These are phyloP conservation scores for Jaculus jaculus DNA, from an alignment of 2,113 vertebrate genomes.

Conservation along the genomic window DNA sequence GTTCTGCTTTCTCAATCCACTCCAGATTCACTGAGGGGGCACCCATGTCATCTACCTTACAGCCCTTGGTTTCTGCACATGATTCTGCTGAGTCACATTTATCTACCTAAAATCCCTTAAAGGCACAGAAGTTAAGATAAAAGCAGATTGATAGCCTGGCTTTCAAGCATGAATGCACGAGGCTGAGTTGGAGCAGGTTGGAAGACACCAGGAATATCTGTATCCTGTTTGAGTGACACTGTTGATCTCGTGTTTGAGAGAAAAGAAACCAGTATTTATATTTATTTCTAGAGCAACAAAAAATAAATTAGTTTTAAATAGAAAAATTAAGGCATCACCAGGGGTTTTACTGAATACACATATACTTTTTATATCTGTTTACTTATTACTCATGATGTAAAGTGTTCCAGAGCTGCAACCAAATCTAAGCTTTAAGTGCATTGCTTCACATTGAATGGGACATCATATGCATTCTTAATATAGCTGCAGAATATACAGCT, in stretches of 20 bases:
- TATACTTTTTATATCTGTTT: not conserved
- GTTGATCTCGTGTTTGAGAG: constrained; percentile 47
- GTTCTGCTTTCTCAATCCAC: not conserved
- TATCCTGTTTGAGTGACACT: constrained; percentile 54
- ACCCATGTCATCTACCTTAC: not conserved
- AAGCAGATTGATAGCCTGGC: constrained; percentile 68
- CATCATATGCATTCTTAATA: not conserved
- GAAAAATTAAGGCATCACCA: constrained; percentile 31
- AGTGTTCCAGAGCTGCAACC: not conserved
- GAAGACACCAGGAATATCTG: not conserved
- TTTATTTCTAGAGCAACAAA: not conserved
- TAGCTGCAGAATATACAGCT: not conserved
- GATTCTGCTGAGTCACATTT: constrained; percentile 71
- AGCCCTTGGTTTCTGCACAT: constrained; percentile 33
- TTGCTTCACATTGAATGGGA: not conserved
- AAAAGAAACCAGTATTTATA: not conserved
- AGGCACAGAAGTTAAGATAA: constrained; percentile 68
- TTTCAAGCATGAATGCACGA: constrained; percentile 71
- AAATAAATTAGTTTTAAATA: constrained; percentile 33
- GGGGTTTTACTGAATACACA: not conserved
- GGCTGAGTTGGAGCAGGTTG: constrained; percentile 24
- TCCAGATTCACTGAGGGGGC: not conserved
- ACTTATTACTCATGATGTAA: not conserved
- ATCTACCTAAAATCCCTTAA: constrained; percentile 66
- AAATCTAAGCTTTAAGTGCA: not conserved